These are phyloP conservation scores for Exaiptasia diaphana DNA, from an alignment of 64 coral and sea anemone genomes.

Conservation along the genomic window DNA sequence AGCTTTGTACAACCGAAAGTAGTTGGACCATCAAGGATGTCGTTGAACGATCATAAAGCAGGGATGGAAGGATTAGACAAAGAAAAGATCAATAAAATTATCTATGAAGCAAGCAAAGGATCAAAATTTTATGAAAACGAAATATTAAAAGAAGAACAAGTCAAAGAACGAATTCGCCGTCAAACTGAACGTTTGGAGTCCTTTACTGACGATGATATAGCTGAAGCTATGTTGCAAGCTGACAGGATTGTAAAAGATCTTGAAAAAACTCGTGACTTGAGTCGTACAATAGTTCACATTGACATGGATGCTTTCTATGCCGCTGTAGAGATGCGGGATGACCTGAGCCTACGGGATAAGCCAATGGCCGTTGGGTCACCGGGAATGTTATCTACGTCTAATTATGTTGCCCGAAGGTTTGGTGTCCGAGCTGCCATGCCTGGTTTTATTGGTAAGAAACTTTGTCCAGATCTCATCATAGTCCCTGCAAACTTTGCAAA, in stretches of 20 bases:
- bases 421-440: slow-evolving; percentile 97
- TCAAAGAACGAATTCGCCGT: slow-evolving; percentile 62
- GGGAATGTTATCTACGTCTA: slow-evolving; percentile 90
- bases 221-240: slow-evolving; percentile 50
- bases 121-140: slow-evolving; percentile 94
- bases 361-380: slow-evolving; percentile 94
- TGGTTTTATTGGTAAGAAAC: slow-evolving; percentile 95
- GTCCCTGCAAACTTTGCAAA: slow-evolving; percentile 78
- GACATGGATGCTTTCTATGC: slow-evolving; percentile 99
- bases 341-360: slow-evolving; percentile 73
- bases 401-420: slow-evolving; percentile 78
- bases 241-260: slow-evolving; percentile 82
- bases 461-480: slow-evolving; percentile 83
- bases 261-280: slow-evolving; percentile 76
- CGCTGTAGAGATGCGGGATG: slow-evolving; percentile 92
- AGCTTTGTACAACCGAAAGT: background rate
- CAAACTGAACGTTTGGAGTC: slow-evolving; percentile 36
- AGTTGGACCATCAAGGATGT: slow-evolving; percentile 67
- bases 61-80: slow-evolving; percentile 95
- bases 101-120: slow-evolving; percentile 93
- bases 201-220: slow-evolving; percentile 53
- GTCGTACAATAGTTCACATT: slow-evolving; percentile 85
- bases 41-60: slow-evolving; percentile 91
- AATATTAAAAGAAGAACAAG: slow-evolving; percentile 86
- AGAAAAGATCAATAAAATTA: slow-evolving; percentile 95